A percentile compares a stretch with the other conserved stretches of the same genome.
Evolutionary conservation across 1,140 invertebrate species (phyloP).

Genomic region (Lasaia peninsularis): DNA sequence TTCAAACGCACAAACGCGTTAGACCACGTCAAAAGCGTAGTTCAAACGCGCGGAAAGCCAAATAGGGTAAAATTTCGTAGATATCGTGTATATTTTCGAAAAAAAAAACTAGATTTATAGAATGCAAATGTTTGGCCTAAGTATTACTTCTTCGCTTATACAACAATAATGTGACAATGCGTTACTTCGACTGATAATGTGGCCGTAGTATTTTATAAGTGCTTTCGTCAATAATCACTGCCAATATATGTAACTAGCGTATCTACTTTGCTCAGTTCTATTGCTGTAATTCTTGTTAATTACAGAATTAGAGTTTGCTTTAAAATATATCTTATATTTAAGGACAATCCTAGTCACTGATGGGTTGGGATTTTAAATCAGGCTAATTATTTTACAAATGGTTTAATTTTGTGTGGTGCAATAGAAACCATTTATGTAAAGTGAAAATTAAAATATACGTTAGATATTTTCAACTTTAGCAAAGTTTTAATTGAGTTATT

Average conservation of each 20-base stretch:
- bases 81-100: no score
- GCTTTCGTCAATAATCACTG: slow-evolving; percentile 53
- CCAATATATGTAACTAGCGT: slow-evolving; percentile 35
- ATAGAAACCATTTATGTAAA: neutral
- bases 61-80: no score
- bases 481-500: slow-evolving; percentile 4
- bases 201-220: slow-evolving; percentile 19
- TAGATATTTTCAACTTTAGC: neutral
- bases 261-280: slow-evolving; percentile 7
- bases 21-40: no score
- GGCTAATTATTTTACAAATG: slow-evolving; percentile 3
- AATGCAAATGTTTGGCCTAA: no score
- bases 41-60: no score
- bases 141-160: no score
- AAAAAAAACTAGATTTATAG: no score
- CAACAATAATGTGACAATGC: no score
- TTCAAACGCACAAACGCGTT: no score
- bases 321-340: slow-evolving; percentile 14
- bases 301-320: slow-evolving; percentile 13
- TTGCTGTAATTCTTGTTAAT: slow-evolving; percentile 12
- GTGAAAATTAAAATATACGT: neutral
- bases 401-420: neutral
- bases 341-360: slow-evolving; percentile 72
- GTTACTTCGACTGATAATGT: no score
- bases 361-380: slow-evolving; percentile 48